Percentiles rank a stretch among this genome's conserved stretches.
Evolutionary conservation across 64 coral and sea anemone species (phyloP).

Genomic region (Dendrophyllia cribrosa): DNA sequence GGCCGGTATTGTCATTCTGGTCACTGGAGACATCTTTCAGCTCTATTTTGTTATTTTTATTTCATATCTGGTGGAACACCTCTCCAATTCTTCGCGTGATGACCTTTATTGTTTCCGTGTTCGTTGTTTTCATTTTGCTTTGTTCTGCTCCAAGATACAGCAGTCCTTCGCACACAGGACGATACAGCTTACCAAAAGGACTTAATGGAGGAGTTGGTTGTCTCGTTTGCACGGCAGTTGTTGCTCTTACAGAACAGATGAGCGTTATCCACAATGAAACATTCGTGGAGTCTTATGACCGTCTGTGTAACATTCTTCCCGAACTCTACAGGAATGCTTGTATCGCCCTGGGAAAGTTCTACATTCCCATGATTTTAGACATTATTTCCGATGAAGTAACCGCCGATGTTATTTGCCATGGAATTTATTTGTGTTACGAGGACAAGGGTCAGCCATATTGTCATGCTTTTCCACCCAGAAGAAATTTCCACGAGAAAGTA

Average conservation of each 20-base stretch:
- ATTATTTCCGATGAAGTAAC: conserved; percentile 66
- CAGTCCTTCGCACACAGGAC: background rate
- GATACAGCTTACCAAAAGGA: conserved; percentile 63
- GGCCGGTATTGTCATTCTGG: too few species aligned
- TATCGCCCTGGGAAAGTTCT: conserved; percentile 59
- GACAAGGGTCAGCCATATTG: conserved; percentile 84
- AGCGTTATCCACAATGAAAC: conserved; percentile 85
- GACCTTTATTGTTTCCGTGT: background rate
- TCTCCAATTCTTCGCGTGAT: background rate
- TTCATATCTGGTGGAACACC: background rate
- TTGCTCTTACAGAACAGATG: conserved; percentile 85
- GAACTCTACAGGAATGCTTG: conserved; percentile 66
- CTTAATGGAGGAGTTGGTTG: conserved; percentile 88
- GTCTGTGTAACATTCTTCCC: conserved; percentile 78
- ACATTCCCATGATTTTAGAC: conserved; percentile 71
- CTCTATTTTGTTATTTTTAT: background rate
- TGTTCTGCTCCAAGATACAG: conserved; percentile 4
- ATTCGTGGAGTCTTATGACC: conserved; percentile 71
- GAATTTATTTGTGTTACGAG: conserved; percentile 69
- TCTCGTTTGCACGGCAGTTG: conserved; percentile 78
- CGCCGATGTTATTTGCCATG: conserved; percentile 92
- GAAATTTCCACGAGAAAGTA: conserved; percentile 43
- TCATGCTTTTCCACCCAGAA: conserved; percentile 78
- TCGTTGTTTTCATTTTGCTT: background rate
- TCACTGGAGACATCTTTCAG: too few species aligned